These are phyloP conservation scores for Drosophila niveifrons DNA, from an alignment of 2,888 invertebrate species.

Conservation along the genomic window DNA sequence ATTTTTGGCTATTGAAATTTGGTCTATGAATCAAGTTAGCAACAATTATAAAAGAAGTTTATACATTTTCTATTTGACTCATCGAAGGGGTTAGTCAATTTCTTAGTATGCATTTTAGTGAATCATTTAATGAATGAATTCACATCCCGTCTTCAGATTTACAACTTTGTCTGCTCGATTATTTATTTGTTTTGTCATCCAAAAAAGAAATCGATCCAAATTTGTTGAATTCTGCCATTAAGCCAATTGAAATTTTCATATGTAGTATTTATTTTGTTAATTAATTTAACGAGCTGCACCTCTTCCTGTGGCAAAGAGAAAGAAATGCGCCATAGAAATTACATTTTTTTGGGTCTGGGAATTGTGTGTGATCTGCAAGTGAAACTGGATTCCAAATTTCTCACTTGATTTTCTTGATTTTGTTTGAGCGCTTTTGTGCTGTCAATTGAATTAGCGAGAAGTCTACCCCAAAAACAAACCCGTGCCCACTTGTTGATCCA, in stretches of 20 bases:
- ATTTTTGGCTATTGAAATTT: slow-evolving; percentile 5
- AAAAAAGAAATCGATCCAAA: slow-evolving; percentile 36
- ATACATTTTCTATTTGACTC: slow-evolving; percentile 10
- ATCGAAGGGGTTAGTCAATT: background rate
- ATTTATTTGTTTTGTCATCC: slow-evolving; percentile 5
- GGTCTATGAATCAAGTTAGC: slow-evolving; percentile 15
- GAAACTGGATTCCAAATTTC: slow-evolving; percentile 56
- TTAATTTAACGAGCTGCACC: slow-evolving; percentile 67
- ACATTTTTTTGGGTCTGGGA: slow-evolving; percentile 17
- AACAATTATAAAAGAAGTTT: slow-evolving; percentile 1
- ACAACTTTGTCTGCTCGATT: background rate
- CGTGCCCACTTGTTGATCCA: slow-evolving; percentile 48
- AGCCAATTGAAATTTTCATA: slow-evolving; percentile 19
- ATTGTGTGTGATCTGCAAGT: slow-evolving; percentile 28
- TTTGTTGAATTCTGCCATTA: slow-evolving; percentile 4
- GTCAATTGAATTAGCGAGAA: slow-evolving; percentile 76
- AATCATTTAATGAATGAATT: slow-evolving; percentile 22
- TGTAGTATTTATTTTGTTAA: slow-evolving; percentile 38
- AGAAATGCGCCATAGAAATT: slow-evolving; percentile 25
- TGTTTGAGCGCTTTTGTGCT: slow-evolving; percentile 53
- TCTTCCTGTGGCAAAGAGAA: slow-evolving; percentile 52
- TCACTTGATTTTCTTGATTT: slow-evolving; percentile 16
- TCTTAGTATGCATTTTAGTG: slow-evolving; percentile 4
- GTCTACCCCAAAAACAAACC: slow-evolving; percentile 22
- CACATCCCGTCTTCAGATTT: background rate